Base-by-base conservation (phyloP, 2,113 vertebrate species). In the Cavia porcellus region DNA sequence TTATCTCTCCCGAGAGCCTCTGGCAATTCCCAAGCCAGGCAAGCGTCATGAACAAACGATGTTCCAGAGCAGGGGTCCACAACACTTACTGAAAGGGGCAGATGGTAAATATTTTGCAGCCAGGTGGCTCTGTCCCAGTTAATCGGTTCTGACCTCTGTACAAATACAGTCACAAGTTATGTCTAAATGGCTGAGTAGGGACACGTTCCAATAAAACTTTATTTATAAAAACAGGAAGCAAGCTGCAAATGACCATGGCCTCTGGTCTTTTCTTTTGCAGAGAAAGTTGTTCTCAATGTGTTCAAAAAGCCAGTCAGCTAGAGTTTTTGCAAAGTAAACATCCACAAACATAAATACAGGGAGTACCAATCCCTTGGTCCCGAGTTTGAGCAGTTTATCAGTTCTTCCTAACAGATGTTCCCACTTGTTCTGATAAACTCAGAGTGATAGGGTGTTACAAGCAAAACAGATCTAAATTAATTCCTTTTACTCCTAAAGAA, bases 201-300 rank as follows among this genome's bases (percentile, higher is more conserved):
- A 64, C 7, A 0, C 85, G n/a, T 85, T 85, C 75, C 72, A 88
- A 62, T 89, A 81, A 93, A 92, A 38, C 50, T 96, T 92, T 92
- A 90, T 95, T 92, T 79, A 90, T 89, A 79, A 92, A 94, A 96
- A 42, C 4, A 62, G 15, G 10, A 92, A 62, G 38, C 28, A 94
- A 68, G 19, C 52, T 86, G 61, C 14, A 57, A 74, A 32, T 62
- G 8, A n/a, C 35, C 24, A 57, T 24, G 15, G 47, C 61, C 68
- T 66, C 72, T 45, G 72, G 72, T 45, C 38, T 64, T 32, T 57
- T 77, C 38, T 85, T 7, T 66, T 72, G 14, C 52, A 81, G 35
- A 86, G 24, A 92, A 96, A 86, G 13, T 2, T 80, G 25, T 68
- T 32, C 35, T 94, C 22, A 38, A 12, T 52, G 38, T 89, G n/a